A percentile compares a stretch with the other conserved stretches of the same genome.
Evolutionary conservation across 2,797 vertebrate species (phyloP).

Genomic region (Crax fasciolata): DNA sequence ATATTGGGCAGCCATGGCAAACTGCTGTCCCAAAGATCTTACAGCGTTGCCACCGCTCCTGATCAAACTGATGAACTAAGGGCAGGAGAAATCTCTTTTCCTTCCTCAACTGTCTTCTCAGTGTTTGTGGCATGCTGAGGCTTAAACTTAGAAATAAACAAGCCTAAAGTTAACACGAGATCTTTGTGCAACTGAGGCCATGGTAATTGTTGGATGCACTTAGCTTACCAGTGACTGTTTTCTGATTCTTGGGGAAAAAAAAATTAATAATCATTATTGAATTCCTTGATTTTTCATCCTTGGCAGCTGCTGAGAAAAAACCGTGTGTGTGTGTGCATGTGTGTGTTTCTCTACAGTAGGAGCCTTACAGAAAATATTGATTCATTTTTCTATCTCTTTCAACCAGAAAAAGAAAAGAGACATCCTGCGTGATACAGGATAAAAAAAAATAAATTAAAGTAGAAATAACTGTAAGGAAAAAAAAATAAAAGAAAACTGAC

Average conservation of each 20-base stretch:
- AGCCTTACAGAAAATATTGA: conserved; percentile 17
- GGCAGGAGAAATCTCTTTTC: neutral
- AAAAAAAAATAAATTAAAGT: conserved; percentile 35
- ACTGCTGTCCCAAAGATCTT: neutral
- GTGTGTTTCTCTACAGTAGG: neutral
- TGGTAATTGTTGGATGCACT: neutral
- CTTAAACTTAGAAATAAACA: neutral
- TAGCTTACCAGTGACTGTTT: neutral
- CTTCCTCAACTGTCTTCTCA: neutral
- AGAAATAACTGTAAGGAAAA: neutral
- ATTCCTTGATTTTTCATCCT: neutral
- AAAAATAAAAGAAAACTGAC: neutral
- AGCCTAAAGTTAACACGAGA: neutral
- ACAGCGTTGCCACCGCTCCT: neutral
- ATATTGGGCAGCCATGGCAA: neutral
- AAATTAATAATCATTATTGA: neutral
- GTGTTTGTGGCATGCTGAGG: neutral
- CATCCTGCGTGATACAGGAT: neutral
- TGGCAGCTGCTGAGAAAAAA: neutral
- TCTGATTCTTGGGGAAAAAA: neutral
- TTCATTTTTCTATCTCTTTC: conserved; percentile 26
- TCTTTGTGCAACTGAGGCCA: neutral
- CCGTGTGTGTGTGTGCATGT: neutral
- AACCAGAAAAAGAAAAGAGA: neutral
- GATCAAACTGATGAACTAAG: neutral